Percentiles rank a stretch among this genome's conserved stretches.
These are phyloP conservation scores for Stenolophus ochropezus DNA, from an alignment of 2,888 invertebrate species.

Conservation along the genomic window DNA sequence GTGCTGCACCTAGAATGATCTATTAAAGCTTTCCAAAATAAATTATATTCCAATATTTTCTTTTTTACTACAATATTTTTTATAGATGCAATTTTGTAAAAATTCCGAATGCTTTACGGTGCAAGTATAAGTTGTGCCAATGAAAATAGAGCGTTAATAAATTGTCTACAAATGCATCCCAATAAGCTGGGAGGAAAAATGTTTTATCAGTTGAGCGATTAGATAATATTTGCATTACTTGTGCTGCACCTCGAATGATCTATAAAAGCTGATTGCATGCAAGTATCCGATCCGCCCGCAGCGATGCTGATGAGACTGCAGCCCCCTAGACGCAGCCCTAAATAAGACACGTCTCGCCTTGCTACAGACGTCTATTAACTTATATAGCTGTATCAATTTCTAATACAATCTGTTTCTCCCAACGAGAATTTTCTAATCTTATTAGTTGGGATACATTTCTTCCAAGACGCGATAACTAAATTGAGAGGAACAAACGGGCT, in stretches of 20 bases:
- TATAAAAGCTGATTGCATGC: conserved; percentile 50
- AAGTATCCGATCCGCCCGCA: conserved; percentile 39
- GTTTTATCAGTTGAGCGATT: background rate
- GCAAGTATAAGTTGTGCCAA: too few relatives aligned
- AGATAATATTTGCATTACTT: conserved; percentile 30
- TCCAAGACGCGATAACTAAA: background rate
- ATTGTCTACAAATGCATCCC: background rate
- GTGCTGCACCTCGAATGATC: conserved; percentile 10
- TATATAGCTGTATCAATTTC: conserved; percentile 73
- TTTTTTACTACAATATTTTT: too few relatives aligned
- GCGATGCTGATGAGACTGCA: conserved; percentile 45
- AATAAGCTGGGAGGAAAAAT: background rate
- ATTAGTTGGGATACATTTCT: background rate
- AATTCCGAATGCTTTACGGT: too few relatives aligned
- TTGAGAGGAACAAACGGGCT: background rate
- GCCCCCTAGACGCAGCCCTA: conserved; percentile 28
- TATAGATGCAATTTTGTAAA: too few relatives aligned
- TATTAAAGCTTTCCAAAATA: conserved; percentile 45
- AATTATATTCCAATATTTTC: too few relatives aligned
- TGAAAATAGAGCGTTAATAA: too few relatives aligned
- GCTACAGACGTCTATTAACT: conserved; percentile 71
- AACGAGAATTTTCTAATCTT: conserved; percentile 21
- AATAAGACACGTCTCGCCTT: conserved; percentile 58
- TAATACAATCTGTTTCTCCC: conserved; percentile 47
- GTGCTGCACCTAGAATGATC: background rate